A percentile compares a stretch with the other conserved stretches of the same genome.
Conservation (phyloP, 2,113 vertebrate species). For the Aptenodytes patagonicus region DNA sequence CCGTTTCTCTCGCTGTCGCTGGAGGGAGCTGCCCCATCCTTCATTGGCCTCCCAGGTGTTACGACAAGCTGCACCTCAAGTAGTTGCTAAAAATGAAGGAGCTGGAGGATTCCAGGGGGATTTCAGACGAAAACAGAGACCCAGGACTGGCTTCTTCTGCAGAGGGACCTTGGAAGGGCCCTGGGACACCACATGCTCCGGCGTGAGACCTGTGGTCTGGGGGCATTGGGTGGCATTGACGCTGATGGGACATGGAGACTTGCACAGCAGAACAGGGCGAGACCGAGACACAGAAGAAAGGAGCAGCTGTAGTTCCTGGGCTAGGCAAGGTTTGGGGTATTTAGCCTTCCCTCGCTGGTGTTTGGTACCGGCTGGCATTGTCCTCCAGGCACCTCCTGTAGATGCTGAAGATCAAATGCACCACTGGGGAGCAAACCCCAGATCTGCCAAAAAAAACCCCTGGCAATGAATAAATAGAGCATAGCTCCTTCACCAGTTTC, state of each 20-base stretch:
- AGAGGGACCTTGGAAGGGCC: neutral
- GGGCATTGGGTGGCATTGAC: accelerated
- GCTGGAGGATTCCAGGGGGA: neutral
- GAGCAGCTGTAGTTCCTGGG: neutral
- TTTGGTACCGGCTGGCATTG: neutral
- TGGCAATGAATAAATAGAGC: too few relatives aligned
- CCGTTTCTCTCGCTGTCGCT: neutral
- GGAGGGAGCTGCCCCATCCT: constrained; percentile 19
- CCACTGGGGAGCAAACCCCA: neutral
- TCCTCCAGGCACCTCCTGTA: neutral
- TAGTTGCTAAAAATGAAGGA: accelerated
- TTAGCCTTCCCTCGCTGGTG: neutral
- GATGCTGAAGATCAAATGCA: neutral
- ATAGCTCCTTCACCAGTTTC: neutral
- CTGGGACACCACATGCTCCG: accelerated
- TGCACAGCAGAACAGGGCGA: neutral
- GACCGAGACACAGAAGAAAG: neutral
- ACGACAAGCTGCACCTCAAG: accelerated
- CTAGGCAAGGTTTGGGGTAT: neutral
- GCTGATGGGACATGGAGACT: accelerated
- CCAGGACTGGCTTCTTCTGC: neutral
- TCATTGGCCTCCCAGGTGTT: accelerated
- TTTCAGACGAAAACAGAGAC: neutral
- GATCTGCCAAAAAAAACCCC: neutral
- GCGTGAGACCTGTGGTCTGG: accelerated